Evolutionary conservation across 92 coral and sea anemone species (phyloP).

Genomic region (Porites cylindrica): DNA sequence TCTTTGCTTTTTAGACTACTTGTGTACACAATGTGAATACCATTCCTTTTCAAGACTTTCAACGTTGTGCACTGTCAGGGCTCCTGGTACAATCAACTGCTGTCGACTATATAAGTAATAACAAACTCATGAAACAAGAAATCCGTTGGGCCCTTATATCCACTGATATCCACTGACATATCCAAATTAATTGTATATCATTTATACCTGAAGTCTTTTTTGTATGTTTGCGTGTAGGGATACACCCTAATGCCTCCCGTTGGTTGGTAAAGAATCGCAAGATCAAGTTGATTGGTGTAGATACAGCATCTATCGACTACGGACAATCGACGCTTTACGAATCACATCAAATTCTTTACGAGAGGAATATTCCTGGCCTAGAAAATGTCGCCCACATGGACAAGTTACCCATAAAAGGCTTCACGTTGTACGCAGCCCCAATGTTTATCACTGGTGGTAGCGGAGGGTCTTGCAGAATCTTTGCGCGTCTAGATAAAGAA

Average conservation of each 20-base stretch:
- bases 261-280: slow-evolving; percentile 68
- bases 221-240: slow-evolving; percentile 10
- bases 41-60: no score
- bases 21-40: no score
- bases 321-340: slow-evolving; percentile 68
- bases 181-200: no score
- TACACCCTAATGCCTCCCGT: slow-evolving; percentile 48
- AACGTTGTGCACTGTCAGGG: no score
- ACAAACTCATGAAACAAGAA: no score
- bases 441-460: slow-evolving; percentile 75
- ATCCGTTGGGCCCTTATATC: no score
- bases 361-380: slow-evolving; percentile 70
- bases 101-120: no score
- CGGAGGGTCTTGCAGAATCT: slow-evolving; percentile 79
- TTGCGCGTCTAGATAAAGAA: slow-evolving; percentile 62
- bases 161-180: no score
- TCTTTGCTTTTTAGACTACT: no score
- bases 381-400: slow-evolving; percentile 87
- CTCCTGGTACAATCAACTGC: no score
- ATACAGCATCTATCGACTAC: slow-evolving; percentile 81
- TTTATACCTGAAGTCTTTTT: no score
- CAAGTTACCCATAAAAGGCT: slow-evolving; percentile 72
- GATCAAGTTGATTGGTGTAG: slow-evolving; percentile 75
- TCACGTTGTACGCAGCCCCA: slow-evolving; percentile 80
- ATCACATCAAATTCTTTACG: slow-evolving; percentile 64